phyloP scores from a whole-genome alignment of 2,888 invertebrate species.

The Tiliacea citrago region DNA sequence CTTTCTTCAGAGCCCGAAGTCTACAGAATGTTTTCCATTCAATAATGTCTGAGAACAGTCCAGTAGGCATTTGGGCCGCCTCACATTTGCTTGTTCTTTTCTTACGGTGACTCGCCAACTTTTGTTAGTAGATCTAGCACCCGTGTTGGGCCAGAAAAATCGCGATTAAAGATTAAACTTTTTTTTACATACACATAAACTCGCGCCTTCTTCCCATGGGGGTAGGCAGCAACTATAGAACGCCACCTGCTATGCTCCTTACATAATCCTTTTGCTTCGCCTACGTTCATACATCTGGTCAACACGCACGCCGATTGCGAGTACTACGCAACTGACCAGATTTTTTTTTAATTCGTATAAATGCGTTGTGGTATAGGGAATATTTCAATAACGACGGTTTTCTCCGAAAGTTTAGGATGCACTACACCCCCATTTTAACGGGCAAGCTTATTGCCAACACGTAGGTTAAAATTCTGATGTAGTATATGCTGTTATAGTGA shows the following conservation, averaged over 20 bases:
- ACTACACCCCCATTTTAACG: neutral
- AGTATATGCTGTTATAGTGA: neutral
- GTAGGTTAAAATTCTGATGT: neutral
- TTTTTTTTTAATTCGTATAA: neutral
- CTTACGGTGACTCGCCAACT: conserved; percentile 55
- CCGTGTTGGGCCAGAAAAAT: conserved; percentile 48
- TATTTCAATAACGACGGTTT: neutral
- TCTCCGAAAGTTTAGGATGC: neutral
- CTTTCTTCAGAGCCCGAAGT: conserved; percentile 3
- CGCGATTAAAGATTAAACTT: neutral
- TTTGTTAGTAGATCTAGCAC: conserved; percentile 52
- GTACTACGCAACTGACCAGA: too few species aligned
- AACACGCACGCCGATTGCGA: too few species aligned
- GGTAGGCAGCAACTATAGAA: too few species aligned
- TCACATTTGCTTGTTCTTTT: conserved; percentile 55
- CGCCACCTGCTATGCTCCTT: too few species aligned
- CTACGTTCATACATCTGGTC: too few species aligned
- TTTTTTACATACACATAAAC: too few species aligned
- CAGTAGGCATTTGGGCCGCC: conserved; percentile 49
- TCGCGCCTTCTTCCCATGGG: too few species aligned
- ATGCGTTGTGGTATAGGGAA: neutral
- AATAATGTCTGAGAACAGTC: conserved; percentile 33
- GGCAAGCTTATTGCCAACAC: too few species aligned
- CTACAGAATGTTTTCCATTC: conserved; percentile 40
- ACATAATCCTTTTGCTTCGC: too few species aligned